phyloP scores from a whole-genome alignment of 2,888 invertebrate genomes.

The Eilema griseolum region DNA sequence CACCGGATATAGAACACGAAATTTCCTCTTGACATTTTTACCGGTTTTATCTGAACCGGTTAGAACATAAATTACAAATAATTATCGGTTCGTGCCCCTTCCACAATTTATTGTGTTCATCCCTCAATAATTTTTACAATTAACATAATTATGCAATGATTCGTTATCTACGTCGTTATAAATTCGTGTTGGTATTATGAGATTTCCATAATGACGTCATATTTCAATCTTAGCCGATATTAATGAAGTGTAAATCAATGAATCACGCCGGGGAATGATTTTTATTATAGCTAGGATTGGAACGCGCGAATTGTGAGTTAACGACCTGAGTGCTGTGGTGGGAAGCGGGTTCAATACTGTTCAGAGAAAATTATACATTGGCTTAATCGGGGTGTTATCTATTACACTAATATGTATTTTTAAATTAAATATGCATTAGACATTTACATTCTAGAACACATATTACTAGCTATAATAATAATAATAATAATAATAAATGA shows the following conservation, averaged over 20 bases:
- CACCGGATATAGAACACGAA: not conserved
- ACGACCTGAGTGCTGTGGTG: not conserved
- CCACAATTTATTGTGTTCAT: slow-evolving; percentile 65
- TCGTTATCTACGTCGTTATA: slow-evolving; percentile 64
- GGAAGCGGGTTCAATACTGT: not conserved
- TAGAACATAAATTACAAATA: slow-evolving; percentile 68
- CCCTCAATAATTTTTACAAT: slow-evolving; percentile 71
- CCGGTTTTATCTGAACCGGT: slow-evolving; percentile 60
- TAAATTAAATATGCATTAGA: no score
- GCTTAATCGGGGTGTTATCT: no score
- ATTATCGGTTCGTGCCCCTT: slow-evolving; percentile 56
- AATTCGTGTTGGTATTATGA: slow-evolving; percentile 39
- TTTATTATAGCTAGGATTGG: not conserved
- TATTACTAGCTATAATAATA: no score
- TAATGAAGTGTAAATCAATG: slow-evolving; percentile 18
- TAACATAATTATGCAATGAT: slow-evolving; percentile 82
- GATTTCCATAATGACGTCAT: slow-evolving; percentile 49
- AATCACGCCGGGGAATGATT: not conserved
- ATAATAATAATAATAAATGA: no score
- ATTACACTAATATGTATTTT: no score
- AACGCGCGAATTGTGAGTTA: not conserved
- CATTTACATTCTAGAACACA: no score
- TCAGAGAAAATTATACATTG: not conserved
- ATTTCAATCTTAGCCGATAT: slow-evolving; percentile 21
- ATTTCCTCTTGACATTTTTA: slow-evolving; percentile 43